Percentiles rank a stretch among this genome's conserved stretches.
Conservation (phyloP, 1,140 invertebrate species). For the Cotesia vestalis region DNA sequence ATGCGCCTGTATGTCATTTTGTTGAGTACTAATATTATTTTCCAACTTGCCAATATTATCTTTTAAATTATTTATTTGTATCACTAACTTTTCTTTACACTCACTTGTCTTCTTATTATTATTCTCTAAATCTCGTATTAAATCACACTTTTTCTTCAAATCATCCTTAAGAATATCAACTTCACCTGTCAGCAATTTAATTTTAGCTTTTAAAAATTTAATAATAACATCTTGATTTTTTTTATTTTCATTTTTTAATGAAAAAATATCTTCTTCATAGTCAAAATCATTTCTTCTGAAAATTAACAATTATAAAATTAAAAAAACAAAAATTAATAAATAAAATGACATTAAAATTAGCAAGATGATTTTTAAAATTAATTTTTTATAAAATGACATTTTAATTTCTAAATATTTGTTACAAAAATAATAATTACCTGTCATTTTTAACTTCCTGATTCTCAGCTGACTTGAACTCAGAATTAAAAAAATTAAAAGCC, state of each 20-base stretch:
- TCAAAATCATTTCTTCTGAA: conserved; percentile 28
- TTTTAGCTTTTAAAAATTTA: conserved; percentile 60
- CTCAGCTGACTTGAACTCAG: no score
- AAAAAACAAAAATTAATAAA: no score
- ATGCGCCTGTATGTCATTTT: conserved; percentile 55
- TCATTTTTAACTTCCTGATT: no score
- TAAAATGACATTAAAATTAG: no score
- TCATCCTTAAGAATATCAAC: conserved; percentile 56
- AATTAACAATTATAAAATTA: neutral
- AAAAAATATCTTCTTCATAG: conserved; percentile 9
- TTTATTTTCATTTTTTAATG: conserved; percentile 11
- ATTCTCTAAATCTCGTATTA: conserved; percentile 57
- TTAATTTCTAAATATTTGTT: no score
- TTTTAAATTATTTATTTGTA: conserved; percentile 53
- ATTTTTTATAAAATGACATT: no score
- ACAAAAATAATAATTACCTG: no score
- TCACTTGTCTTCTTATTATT: conserved; percentile 58
- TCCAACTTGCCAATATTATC: conserved; percentile 62
- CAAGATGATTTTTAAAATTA: no score
- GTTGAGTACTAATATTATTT: conserved; percentile 46
- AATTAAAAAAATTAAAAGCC: neutral
- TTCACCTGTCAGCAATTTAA: conserved; percentile 61
- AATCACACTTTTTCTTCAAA: conserved; percentile 58
- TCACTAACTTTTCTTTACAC: conserved; percentile 60
- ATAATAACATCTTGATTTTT: conserved; percentile 50